Conservation (phyloP, 2,888 invertebrate species). For the Matsumyia berberina region DNA sequence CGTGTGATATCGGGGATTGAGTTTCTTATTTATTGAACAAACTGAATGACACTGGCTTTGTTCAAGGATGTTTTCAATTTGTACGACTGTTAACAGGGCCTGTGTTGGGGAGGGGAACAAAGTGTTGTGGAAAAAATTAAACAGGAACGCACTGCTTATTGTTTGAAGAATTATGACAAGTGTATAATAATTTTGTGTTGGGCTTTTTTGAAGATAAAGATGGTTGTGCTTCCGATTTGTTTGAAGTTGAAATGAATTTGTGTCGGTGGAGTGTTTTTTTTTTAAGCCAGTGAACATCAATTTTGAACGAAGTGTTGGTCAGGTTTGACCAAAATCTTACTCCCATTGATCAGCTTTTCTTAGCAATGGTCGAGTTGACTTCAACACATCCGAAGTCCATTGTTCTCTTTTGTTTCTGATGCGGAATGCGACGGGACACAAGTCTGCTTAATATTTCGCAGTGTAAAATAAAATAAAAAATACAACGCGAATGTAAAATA, state of each 20-base stretch:
- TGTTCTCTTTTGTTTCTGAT: no score
- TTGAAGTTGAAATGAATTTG: not conserved
- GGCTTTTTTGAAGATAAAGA: not conserved
- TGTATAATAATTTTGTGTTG: not conserved
- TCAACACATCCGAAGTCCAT: no score
- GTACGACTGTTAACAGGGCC: conserved; percentile 1
- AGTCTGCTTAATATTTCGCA: no score
- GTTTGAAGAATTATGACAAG: conserved; percentile 18
- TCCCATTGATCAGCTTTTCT: no score
- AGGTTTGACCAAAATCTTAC: no score
- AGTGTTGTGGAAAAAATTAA: not conserved
- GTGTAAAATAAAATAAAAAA: no score
- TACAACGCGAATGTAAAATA: no score
- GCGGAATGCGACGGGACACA: no score
- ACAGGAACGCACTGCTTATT: not conserved
- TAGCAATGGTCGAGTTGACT: no score
- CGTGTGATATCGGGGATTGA: not conserved
- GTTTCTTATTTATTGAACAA: not conserved
- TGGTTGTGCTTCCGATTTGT: conserved; percentile 3
- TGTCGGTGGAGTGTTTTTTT: not conserved
- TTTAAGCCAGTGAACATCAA: no score
- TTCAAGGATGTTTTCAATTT: not conserved
- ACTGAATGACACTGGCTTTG: not conserved
- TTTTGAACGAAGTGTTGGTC: no score
- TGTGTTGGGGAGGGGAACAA: not conserved